Evolutionary conservation across 1,140 invertebrate species (phyloP), one percentile per base, ranked within the genome.

Genomic region (Saccostrea cuccullata): DNA sequence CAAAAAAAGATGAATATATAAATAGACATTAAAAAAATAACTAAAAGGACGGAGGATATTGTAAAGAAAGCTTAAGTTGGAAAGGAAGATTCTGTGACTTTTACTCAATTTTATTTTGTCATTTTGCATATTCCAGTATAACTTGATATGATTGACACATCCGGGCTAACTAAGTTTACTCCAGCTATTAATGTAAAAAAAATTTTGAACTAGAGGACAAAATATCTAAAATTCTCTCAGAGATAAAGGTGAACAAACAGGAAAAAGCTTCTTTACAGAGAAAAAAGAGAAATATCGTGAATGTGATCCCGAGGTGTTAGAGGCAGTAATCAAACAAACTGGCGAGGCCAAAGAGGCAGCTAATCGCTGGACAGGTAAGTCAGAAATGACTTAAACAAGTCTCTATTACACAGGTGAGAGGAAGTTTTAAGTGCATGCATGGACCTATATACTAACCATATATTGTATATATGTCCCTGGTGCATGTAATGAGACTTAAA

Each of bases 331-430:
- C 91, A 92, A 96, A 70, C 96, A 97, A 92, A 96, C 95, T 64
- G 89, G 96, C 91, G 96, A 96, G 82, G 96, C 97, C 30, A 97
- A 97, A 95, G 96, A 96, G 82, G 97, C 96, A 84, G 96, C 96
- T 8, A 98, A 98, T 93, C 95, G 97, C 91, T 98, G 98, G 98
- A 98, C 97, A 92, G 95, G 94, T 95, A 73, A 36, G 56, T 23
- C 64, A 86, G 13, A 55, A 23, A 20, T 67, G 55, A 15, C n/a
- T n/a, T n/a, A n/a, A n/a, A n/a, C n/a, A n/a, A n/a, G n/a, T n/a
- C n/a, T n/a, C n/a, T n/a, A n/a, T n/a, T n/a, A n/a, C n/a, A n/a
- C n/a, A n/a, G n/a, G n/a, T n/a, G n/a, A n/a, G n/a, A n/a, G n/a
- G n/a, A n/a, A n/a, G n/a, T n/a, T n/a, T n/a, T n/a, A n/a, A n/a